Conservation (phyloP, 2,888 invertebrate species). For the Melinaea menophilus region DNA sequence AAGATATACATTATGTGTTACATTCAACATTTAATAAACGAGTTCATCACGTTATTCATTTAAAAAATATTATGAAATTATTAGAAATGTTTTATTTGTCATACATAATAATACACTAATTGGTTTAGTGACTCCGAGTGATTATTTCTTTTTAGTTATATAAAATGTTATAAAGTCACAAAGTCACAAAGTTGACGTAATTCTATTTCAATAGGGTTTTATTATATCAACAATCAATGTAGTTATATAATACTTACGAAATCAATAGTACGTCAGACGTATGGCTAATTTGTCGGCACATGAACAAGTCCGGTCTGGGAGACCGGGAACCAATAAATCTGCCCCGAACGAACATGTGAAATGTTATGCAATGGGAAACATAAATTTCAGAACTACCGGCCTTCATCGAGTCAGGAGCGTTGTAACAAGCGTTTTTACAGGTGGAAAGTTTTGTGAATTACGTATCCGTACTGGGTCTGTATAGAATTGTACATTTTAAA, state of each 20-base stretch:
- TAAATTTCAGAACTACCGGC: conserved; percentile 31
- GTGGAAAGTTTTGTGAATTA: conserved; percentile 14
- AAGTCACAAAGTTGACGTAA: too few species aligned
- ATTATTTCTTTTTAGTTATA: too few species aligned
- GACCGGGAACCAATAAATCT: conserved; percentile 47
- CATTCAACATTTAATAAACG: too few species aligned
- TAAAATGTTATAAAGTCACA: too few species aligned
- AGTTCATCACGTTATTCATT: too few species aligned
- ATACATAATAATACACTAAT: too few species aligned
- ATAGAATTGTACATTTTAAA: too few species aligned
- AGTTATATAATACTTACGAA: conserved; percentile 17
- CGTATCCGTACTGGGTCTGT: background rate
- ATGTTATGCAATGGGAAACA: conserved; percentile 29
- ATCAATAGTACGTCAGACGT: conserved; percentile 53
- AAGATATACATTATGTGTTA: background rate
- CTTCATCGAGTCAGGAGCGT: conserved; percentile 25
- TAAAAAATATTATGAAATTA: too few species aligned
- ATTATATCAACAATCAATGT: conserved; percentile 10
- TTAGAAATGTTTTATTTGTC: too few species aligned
- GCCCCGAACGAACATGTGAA: conserved; percentile 34
- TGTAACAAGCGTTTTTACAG: conserved; percentile 22
- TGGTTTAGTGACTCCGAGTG: too few species aligned
- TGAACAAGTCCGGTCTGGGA: conserved; percentile 42
- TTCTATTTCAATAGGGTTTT: too few species aligned
- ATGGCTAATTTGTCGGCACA: conserved; percentile 66